Conservation (phyloP, 2,113 vertebrate genomes). For the Neotoma lepida region DNA sequence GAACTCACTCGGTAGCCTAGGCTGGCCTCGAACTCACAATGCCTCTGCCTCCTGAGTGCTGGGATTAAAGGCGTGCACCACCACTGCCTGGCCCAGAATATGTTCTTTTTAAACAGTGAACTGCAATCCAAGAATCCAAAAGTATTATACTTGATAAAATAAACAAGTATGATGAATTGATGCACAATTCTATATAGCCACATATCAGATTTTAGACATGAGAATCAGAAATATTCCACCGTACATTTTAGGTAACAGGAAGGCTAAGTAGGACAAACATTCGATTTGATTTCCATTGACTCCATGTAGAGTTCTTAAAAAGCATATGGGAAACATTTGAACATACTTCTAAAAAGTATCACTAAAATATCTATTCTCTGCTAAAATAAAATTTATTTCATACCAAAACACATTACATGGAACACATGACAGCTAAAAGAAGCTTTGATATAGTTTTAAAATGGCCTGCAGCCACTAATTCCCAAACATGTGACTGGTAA, state of each 20-base stretch:
- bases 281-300: slow-evolving; percentile 31
- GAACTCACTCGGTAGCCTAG: too few relatives aligned
- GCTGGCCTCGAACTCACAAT: too few relatives aligned
- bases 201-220: not conserved
- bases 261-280: not conserved
- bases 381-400: not conserved
- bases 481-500: not conserved
- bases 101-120: slow-evolving; percentile 8
- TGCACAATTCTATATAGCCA: not conserved
- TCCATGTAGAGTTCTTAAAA: not conserved
- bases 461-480: not conserved
- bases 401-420: not conserved
- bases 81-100: too few relatives aligned
- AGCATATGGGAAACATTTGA: not conserved
- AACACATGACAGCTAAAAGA: not conserved
- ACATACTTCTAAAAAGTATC: not conserved
- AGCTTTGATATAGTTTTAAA: not conserved
- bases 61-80: too few relatives aligned
- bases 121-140: not conserved
- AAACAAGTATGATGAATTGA: not conserved
- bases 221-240: not conserved
- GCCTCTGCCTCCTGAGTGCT: too few relatives aligned
- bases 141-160: not conserved
- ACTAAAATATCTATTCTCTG: slow-evolving; percentile 30
- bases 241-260: not conserved